phyloP scores from a whole-genome alignment of 92 coral and sea anemone species.

The Porites cylindrica region DNA sequence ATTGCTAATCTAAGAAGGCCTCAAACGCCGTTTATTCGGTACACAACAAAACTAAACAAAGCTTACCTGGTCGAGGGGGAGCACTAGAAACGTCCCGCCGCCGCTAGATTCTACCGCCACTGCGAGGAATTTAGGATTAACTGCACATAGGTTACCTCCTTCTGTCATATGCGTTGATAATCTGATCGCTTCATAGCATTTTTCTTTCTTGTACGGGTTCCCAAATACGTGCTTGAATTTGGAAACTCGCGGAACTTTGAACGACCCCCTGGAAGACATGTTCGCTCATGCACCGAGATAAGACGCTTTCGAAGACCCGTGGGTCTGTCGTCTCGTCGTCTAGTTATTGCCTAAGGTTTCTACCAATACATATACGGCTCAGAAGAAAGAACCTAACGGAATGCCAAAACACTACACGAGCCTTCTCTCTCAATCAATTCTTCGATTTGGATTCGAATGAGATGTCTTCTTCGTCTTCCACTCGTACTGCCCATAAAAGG shows the following conservation, averaged over 20 bases:
- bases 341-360: slow-evolving; percentile 8
- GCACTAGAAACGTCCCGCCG: slow-evolving; percentile 94
- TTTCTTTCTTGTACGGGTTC: slow-evolving; percentile 90
- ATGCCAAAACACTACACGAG: neutral
- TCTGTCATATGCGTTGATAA: slow-evolving; percentile 91
- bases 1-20: neutral
- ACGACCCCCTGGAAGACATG: slow-evolving; percentile 56
- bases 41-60: neutral
- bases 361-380: slow-evolving; percentile 7
- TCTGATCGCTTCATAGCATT: slow-evolving; percentile 90
- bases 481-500: slow-evolving; percentile 25
- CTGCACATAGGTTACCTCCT: slow-evolving; percentile 95
- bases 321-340: neutral
- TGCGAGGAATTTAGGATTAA: slow-evolving; percentile 98
- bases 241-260: slow-evolving; percentile 83
- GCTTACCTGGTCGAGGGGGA: slow-evolving; percentile 89
- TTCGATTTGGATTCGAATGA: neutral
- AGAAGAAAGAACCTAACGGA: slow-evolving; percentile 9
- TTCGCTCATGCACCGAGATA: slow-evolving; percentile 23
- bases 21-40: neutral
- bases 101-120: slow-evolving; percentile 94
- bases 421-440: neutral
- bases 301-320: neutral
- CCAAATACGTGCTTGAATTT: slow-evolving; percentile 98
- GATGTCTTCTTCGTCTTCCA: neutral